These are phyloP conservation scores for Enchytraeus crypticus DNA, from an alignment of 2,888 invertebrate genomes.

Conservation along the genomic window DNA sequence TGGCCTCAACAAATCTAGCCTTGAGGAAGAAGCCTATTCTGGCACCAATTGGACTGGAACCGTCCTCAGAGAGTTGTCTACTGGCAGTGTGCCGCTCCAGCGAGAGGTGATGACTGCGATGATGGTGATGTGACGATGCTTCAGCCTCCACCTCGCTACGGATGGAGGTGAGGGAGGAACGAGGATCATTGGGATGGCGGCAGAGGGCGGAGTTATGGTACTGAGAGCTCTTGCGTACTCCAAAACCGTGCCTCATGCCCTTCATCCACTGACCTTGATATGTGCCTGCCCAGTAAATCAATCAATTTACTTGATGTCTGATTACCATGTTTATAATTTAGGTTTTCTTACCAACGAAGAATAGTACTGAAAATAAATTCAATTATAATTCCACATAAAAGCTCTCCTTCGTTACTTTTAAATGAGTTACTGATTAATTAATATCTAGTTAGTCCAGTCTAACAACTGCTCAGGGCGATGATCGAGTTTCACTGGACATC, in stretches of 20 bases:
- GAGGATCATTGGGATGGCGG: slow-evolving; percentile 52
- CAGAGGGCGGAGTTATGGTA: slow-evolving; percentile 93
- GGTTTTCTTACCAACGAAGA: no score
- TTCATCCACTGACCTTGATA: slow-evolving; percentile 96
- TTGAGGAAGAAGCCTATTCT: not conserved
- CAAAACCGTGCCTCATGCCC: slow-evolving; percentile 96
- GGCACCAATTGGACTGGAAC: not conserved
- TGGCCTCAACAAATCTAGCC: not conserved
- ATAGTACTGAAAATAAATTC: no score
- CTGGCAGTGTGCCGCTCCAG: not conserved
- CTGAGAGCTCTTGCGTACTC: slow-evolving; percentile 89
- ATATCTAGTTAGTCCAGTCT: no score
- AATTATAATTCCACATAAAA: no score
- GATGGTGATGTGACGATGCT: not conserved
- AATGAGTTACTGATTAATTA: no score
- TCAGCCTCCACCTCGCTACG: slow-evolving; percentile 40
- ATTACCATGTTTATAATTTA: no score
- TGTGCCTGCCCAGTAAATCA: no score
- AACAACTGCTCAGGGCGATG: no score
- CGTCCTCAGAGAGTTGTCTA: not conserved
- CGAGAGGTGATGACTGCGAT: not conserved
- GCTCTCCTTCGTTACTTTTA: no score
- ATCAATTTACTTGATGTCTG: no score
- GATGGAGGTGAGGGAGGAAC: slow-evolving; percentile 49
- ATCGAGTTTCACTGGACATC: no score